A percentile compares a stretch with the other conserved stretches of the same genome.
Conservation (phyloP, 1,140 invertebrate species). For the Popillia japonica region DNA sequence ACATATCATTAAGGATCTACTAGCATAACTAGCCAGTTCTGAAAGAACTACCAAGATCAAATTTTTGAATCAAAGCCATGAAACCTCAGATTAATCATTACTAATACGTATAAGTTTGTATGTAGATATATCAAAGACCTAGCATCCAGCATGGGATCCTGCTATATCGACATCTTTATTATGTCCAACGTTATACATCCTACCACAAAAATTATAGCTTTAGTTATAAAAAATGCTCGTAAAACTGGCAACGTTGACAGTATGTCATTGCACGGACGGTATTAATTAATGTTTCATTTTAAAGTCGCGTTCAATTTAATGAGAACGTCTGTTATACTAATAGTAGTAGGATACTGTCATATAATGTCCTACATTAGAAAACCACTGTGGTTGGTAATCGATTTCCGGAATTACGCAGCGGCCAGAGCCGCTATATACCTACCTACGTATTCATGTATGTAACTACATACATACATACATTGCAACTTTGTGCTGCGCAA, state of each 20-base stretch:
- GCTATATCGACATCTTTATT: too few relatives aligned
- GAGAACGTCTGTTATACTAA: neutral
- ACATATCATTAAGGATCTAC: too few relatives aligned
- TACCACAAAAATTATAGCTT: neutral
- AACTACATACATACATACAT: neutral
- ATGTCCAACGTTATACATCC: too few relatives aligned
- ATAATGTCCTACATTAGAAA: neutral
- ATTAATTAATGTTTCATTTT: slow-evolving; percentile 16
- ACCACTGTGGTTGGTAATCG: neutral
- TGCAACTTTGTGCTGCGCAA: neutral
- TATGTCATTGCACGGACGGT: neutral
- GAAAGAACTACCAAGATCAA: too few relatives aligned
- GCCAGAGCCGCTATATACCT: neutral
- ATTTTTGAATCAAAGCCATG: too few relatives aligned
- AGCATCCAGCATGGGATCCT: too few relatives aligned
- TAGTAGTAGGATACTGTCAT: neutral
- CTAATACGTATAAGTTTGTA: too few relatives aligned
- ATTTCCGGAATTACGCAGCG: slow-evolving; percentile 1
- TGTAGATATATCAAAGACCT: too few relatives aligned
- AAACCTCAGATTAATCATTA: too few relatives aligned
- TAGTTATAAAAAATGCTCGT: neutral
- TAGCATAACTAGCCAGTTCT: too few relatives aligned
- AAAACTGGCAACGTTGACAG: neutral
- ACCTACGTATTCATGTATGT: too few relatives aligned
- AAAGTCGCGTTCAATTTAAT: slow-evolving; percentile 9